Conservation (phyloP, 2,797 vertebrate genomes). For the Sebastes cheni region DNA sequence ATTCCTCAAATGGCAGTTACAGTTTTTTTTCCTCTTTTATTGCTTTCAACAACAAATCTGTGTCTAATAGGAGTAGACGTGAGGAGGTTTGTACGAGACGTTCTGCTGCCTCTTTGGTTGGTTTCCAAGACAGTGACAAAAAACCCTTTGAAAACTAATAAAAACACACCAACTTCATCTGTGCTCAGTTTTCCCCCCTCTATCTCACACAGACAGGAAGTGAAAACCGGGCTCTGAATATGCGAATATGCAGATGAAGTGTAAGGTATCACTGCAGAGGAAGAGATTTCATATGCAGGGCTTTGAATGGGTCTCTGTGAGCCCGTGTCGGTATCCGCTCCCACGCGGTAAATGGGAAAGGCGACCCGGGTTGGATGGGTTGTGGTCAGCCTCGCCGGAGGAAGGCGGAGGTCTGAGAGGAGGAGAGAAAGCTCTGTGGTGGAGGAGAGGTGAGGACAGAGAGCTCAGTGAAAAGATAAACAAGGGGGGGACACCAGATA, state of each 20-base stretch:
- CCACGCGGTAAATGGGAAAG: constrained; percentile 65
- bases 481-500: constrained; percentile 26
- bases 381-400: constrained; percentile 63
- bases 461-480: constrained; percentile 39
- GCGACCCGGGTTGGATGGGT: constrained; percentile 50
- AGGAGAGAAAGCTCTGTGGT: constrained; percentile 17
- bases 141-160: constrained; percentile 47
- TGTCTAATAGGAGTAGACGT: not conserved
- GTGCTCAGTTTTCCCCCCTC: constrained; percentile 29
- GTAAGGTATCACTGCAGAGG: constrained; percentile 72
- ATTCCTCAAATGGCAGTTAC: constrained; percentile 51
- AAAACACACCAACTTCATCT: constrained; percentile 41
- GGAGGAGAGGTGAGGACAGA: constrained; percentile 51
- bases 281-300: constrained; percentile 70
- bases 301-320: constrained; percentile 74
- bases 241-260: constrained; percentile 78
- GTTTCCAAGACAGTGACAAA: constrained; percentile 36
- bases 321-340: constrained; percentile 59
- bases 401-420: constrained; percentile 48
- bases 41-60: constrained; percentile 1
- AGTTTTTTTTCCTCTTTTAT: not conserved
- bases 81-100: not conserved
- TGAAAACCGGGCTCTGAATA: constrained; percentile 51
- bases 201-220: constrained; percentile 67
- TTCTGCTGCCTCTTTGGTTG: not conserved